These are phyloP conservation scores for Falcaria lacertinaria DNA, from an alignment of 2,888 invertebrate species.

Conservation along the genomic window DNA sequence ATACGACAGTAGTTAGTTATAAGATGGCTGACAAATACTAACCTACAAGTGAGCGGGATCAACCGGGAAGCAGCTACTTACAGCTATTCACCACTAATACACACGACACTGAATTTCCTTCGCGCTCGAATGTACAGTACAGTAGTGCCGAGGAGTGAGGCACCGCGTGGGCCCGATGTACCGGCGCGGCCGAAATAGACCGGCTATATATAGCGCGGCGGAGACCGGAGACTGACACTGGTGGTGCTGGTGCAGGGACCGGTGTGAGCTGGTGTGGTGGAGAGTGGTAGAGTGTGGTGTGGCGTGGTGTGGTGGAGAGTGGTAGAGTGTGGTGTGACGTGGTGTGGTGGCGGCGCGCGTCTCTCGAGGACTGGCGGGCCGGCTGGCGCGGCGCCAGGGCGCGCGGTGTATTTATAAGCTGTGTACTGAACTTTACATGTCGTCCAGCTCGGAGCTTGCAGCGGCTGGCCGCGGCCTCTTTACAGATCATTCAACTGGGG, in stretches of 20 bases:
- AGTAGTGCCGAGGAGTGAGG: background rate
- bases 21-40: background rate
- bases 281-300: background rate
- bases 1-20: no score
- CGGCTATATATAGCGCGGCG: constrained; percentile 17
- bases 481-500: constrained; percentile 36
- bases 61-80: no score
- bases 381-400: constrained; percentile 31
- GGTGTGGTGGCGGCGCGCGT: constrained; percentile 12
- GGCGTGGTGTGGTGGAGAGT: no score
- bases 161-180: constrained; percentile 7
- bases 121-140: constrained; percentile 1
- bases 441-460: constrained; percentile 2
- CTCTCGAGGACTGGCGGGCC: constrained; percentile 21
- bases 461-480: constrained; percentile 21
- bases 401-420: constrained; percentile 30
- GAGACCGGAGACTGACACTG: no score
- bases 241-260: constrained; percentile 1
- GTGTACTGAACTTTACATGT: constrained; percentile 5
- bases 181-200: constrained; percentile 17
- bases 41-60: background rate
- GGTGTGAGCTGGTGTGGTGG: background rate
- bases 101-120: background rate
- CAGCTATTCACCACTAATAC: background rate
- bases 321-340: background rate